A percentile compares a stretch with the other conserved stretches of the same genome.
phyloP scores from a whole-genome alignment of 2,113 vertebrate species.

The Hirundichthys speculiger region DNA sequence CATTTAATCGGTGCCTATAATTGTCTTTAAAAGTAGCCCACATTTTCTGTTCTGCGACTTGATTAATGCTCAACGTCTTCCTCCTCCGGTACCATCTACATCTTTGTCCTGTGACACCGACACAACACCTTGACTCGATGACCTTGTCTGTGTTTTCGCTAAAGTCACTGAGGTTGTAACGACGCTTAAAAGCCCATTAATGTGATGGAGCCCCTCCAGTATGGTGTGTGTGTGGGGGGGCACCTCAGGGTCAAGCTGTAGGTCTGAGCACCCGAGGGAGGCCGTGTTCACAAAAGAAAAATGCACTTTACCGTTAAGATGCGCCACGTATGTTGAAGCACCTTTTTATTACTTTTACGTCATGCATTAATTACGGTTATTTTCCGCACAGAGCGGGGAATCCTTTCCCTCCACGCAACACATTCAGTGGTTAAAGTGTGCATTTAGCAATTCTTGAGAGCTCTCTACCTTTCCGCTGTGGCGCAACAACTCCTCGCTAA shows the following conservation, averaged over 20 bases:
- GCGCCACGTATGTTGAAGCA: background rate
- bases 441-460: slow-evolving; percentile 25
- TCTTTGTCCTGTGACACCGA: slow-evolving; percentile 27
- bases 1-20: slow-evolving; percentile 17
- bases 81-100: slow-evolving; percentile 13
- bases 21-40: slow-evolving; percentile 14
- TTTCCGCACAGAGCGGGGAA: background rate
- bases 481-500: slow-evolving; percentile 26
- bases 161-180: slow-evolving; percentile 58
- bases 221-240: slow-evolving; percentile 10
- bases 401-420: background rate
- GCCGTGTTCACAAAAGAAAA: slow-evolving; percentile 11
- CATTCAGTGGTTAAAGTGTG: background rate
- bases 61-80: slow-evolving; percentile 26
- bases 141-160: slow-evolving; percentile 61
- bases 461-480: background rate
- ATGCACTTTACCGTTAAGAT: background rate
- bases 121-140: slow-evolving; percentile 53
- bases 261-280: slow-evolving; percentile 24
- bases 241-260: slow-evolving; percentile 28
- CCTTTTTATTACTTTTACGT: background rate
- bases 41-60: slow-evolving; percentile 12
- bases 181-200: slow-evolving; percentile 64
- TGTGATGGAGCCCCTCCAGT: slow-evolving; percentile 60
- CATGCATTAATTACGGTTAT: slow-evolving; percentile 8